Evolutionary conservation across 1,140 invertebrate genomes (phyloP), one percentile per base, ranked within the genome.

Genomic region (Scaptodrosophila lebanonensis): DNA sequence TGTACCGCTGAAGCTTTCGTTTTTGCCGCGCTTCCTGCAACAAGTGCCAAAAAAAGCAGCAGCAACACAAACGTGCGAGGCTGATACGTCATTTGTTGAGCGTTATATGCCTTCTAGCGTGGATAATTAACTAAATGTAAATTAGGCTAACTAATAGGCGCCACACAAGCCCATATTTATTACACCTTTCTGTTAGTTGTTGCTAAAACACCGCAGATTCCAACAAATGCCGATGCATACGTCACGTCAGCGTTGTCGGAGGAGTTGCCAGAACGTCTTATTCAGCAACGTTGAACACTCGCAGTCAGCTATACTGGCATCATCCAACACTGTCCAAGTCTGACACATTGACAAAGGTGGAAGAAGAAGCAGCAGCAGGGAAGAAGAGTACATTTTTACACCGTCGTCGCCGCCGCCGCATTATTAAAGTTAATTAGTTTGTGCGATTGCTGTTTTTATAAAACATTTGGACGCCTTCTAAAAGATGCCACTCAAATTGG

Each of bases 401-500:
- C 51, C 29, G n/a, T n/a, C n/a, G n/a, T n/a, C n/a, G n/a, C 60
- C 15, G 69, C 69, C 59, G 70, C 51, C 61, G 44, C 61, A 36
- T 0, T 57, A 39, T 60, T 54, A 27, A 20, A 51, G 62, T 47
- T 49, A 18, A 38, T 62, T 53, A 20, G 52, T 52, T 49, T 16
- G 52, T 54, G 44, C 45, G 3, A 25, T 25, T 4, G 22, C 44
- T 39, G 15, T 44, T 30, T 40, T 39, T 22, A 29, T 33, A 33
- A 17, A 45, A 62, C 29, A 3, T 8, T 3, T 13, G 36, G 25
- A 18, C 11, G 27, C 15, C 30, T 36, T 11, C 48, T 42, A 36
- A 39, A 82, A 66, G 72, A 86, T 86, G 98, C 97, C 98, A 67
- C 90, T 99, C 38, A 91, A 96, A 87, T 89, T 99, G 85, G 98